Base-by-base conservation (phyloP, 2,797 vertebrate genomes). In the Salmo trutta region DNA sequence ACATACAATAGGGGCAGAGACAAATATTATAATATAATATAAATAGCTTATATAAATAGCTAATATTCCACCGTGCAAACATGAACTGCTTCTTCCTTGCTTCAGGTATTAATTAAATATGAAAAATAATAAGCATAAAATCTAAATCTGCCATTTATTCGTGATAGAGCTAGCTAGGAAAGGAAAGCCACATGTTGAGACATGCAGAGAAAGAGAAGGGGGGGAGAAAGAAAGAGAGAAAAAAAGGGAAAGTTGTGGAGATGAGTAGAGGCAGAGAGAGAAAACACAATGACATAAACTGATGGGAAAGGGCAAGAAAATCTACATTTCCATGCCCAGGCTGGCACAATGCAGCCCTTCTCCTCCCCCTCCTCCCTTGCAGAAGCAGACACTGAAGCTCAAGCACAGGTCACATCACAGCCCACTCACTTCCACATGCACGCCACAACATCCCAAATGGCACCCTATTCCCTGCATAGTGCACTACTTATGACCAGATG, bases 241-340 rank as follows among this genome's bases (percentile, higher is more conserved):
- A 71, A 65, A 64, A 21, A 59, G 69, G 17, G 15, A 75, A 79
- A 21, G 64, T 75, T 41, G 68, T 52, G 72, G 54, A 17, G 41
- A 2, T 53, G 65, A 71, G 67, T 21, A 65, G 33, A 73, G 41
- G 36, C 24, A 15, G 47, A 79, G 33, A 85, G 7, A 71, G 36
- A 71, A 51, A 64, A 74, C 79, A 82, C 62, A 84, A 70, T 52
- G 65, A 14, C 79, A 21, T 33, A 7, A 31, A 74, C 69, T 29
- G 71, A 77, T 17, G 88, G 88, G 89, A 93, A 86, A 90, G 88
- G 81, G 87, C 90, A 72, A 90, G 76, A 79, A 73, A 75, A 84
- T 83, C 79, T 93, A 82, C 91, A 94, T 85, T 91, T 94, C 85
- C 92, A 92, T 86, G 90, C 93, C 84, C 88, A 92, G 85, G 89